phyloP scores from a whole-genome alignment of 1,140 invertebrate species.

The Drosophila bifasciata region DNA sequence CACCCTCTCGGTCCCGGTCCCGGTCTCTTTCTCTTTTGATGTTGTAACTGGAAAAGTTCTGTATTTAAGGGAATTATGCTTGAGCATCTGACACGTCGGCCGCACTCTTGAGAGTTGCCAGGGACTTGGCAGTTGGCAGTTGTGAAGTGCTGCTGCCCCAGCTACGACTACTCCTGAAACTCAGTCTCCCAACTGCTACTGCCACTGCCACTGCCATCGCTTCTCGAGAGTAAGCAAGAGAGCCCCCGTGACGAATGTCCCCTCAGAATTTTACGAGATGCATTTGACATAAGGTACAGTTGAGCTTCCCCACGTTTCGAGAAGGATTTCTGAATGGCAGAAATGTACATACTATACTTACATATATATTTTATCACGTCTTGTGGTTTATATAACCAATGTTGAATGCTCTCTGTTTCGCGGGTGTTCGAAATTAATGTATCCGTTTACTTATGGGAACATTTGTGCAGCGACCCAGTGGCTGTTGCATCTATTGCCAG shows the following conservation, averaged over 20 bases:
- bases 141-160: conserved; percentile 28
- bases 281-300: conserved; percentile 3
- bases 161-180: conserved; percentile 35
- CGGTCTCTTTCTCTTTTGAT: not conserved
- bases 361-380: conserved; percentile 1
- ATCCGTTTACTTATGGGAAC: conserved; percentile 6
- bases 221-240: not conserved
- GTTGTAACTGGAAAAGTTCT: conserved; percentile 35
- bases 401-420: not conserved
- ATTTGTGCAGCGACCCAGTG: not conserved
- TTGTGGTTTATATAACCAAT: conserved; percentile 20
- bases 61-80: conserved; percentile 55
- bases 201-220: not conserved
- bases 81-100: conserved; percentile 50
- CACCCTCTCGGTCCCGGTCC: not conserved
- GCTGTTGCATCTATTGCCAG: not conserved
- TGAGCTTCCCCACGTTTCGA: not conserved
- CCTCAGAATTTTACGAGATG: conserved; percentile 33
- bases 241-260: conserved; percentile 36
- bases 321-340: not conserved
- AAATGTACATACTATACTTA: too few species aligned
- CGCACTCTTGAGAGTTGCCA: conserved; percentile 48
- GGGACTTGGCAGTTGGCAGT: conserved; percentile 51
- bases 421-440: conserved; percentile 5
- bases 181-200: not conserved